Percentiles rank a stretch among this genome's conserved stretches.
Evolutionary conservation across 2,888 invertebrate species (phyloP).

Genomic region (Melipona beecheii): DNA sequence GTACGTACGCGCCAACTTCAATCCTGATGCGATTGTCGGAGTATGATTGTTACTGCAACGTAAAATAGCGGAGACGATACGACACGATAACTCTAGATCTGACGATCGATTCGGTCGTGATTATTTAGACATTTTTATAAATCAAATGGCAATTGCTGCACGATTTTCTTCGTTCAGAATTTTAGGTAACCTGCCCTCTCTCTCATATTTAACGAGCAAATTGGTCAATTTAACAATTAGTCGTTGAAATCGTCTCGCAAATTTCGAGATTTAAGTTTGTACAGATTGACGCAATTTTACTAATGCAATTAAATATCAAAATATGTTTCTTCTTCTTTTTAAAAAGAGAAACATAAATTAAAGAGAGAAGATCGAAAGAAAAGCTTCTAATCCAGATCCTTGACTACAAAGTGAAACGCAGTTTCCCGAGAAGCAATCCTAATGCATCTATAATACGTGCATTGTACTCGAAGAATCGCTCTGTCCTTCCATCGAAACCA

Average conservation of each 20-base stretch:
- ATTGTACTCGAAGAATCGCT: constrained; percentile 43
- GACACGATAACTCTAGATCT: not conserved
- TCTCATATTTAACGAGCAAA: no score
- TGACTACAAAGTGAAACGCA: constrained; percentile 32
- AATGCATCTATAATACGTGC: constrained; percentile 17
- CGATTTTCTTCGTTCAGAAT: no score
- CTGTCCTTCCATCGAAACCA: constrained; percentile 27
- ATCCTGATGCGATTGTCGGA: not conserved
- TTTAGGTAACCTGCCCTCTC: no score
- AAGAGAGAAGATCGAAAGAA: not conserved
- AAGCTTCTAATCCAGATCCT: constrained; percentile 44
- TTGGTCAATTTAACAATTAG: no score
- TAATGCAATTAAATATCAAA: not conserved
- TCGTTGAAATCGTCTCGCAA: no score
- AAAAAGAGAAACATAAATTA: no score
- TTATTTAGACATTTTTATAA: not conserved
- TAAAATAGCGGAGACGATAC: not conserved
- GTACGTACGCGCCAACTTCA: not conserved
- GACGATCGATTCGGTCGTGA: not conserved
- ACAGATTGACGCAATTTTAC: no score
- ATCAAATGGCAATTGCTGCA: no score
- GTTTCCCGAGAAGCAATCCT: constrained; percentile 23
- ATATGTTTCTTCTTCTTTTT: no score
- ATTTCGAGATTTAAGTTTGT: no score
- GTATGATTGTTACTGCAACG: not conserved